Conservation (phyloP, 1,140 invertebrate genomes). For the Drosophila cardini region DNA sequence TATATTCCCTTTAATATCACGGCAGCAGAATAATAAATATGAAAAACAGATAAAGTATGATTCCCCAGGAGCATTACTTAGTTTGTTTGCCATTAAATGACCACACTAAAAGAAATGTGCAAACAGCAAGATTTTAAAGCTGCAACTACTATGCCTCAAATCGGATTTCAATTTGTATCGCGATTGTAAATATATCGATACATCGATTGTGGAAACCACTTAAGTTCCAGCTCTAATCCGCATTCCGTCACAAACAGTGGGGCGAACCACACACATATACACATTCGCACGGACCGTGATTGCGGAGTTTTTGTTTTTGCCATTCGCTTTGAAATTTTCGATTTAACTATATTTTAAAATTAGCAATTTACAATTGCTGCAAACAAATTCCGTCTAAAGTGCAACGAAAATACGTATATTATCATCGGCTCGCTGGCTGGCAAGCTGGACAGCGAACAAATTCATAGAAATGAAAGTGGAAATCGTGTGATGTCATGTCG, state of each 20-base stretch:
- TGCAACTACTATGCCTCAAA: no score
- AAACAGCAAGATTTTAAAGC: no score
- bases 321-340: slow-evolving; percentile 49
- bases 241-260: slow-evolving; percentile 69
- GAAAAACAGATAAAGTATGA: no score
- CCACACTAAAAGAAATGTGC: no score
- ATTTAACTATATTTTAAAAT: slow-evolving; percentile 41
- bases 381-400: slow-evolving; percentile 56
- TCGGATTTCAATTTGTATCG: no score
- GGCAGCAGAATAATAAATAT: no score
- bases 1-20: no score
- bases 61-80: no score
- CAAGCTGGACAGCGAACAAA: slow-evolving; percentile 37
- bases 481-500: slow-evolving; percentile 81
- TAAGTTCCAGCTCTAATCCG: slow-evolving; percentile 23
- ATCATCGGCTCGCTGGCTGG: slow-evolving; percentile 16
- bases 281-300: slow-evolving; percentile 45
- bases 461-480: slow-evolving; percentile 65
- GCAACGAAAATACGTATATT: slow-evolving; percentile 57
- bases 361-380: slow-evolving; percentile 39
- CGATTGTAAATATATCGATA: no score
- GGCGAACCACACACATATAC: slow-evolving; percentile 47
- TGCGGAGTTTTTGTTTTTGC: slow-evolving; percentile 57
- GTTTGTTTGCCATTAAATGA: no score
- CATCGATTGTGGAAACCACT: no score